Conservation (phyloP, 2,113 vertebrate species). For the Nanorana parkeri region DNA sequence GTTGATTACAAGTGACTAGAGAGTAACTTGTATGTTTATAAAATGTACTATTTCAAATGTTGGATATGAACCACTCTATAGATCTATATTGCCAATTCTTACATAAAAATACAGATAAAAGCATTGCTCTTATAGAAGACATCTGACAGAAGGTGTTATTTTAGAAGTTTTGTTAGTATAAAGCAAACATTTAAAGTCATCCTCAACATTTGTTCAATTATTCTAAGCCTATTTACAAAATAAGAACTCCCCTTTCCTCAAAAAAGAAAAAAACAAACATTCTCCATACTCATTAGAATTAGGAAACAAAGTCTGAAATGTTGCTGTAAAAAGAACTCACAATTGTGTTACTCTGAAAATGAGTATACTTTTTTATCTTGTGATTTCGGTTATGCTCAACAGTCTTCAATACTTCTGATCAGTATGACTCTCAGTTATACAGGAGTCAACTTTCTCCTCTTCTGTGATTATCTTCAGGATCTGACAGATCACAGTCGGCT, state of each 20-base stretch:
- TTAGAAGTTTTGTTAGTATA: not conserved
- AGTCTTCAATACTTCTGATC: not conserved
- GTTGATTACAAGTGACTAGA: too few relatives aligned
- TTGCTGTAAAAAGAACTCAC: slow-evolving; percentile 22
- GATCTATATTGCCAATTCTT: too few relatives aligned
- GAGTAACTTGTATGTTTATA: too few relatives aligned
- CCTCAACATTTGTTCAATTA: slow-evolving; percentile 32
- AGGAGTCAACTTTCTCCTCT: not conserved
- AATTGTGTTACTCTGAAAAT: not conserved
- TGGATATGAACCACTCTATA: too few relatives aligned
- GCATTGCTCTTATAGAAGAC: too few relatives aligned
- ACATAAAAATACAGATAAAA: too few relatives aligned
- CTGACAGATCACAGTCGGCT: not conserved
- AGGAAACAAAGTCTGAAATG: not conserved
- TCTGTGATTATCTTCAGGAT: slow-evolving; percentile 21
- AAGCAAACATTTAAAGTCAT: slow-evolving; percentile 9
- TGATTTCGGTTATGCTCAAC: not conserved
- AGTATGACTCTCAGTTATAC: not conserved
- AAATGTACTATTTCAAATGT: too few relatives aligned
- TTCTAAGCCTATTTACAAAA: slow-evolving; percentile 17
- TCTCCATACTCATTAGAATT: slow-evolving; percentile 33
- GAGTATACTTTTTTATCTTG: not conserved
- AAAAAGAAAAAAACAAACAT: slow-evolving; percentile 61
- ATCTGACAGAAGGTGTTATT: too few relatives aligned
- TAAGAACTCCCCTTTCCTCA: not conserved